These are phyloP conservation scores for Lates japonicus DNA, from an alignment of 2,797 vertebrate species.

Conservation along the genomic window DNA sequence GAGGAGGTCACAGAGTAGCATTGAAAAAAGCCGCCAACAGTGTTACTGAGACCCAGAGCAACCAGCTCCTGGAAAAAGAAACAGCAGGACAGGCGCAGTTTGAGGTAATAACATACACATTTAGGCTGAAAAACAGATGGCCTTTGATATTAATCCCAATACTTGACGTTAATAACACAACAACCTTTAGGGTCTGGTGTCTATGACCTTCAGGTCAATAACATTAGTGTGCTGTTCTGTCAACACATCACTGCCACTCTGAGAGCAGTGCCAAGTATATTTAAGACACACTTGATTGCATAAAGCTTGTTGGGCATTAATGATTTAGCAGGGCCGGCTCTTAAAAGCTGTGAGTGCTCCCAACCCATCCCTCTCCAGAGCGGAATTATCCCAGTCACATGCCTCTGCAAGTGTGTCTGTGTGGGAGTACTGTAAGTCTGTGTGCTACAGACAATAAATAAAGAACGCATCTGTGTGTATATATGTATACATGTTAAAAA, in stretches of 20 bases:
- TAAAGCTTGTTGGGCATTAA: conserved; percentile 61
- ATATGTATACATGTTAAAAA: background rate
- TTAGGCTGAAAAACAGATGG: background rate
- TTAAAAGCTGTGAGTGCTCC: conserved; percentile 47
- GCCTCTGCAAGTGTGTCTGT: conserved; percentile 20
- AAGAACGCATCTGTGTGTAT: background rate
- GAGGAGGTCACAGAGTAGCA: conserved; percentile 94
- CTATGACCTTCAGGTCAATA: conserved; percentile 8
- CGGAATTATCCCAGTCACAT: conserved; percentile 52
- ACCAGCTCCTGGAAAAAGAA: conserved; percentile 90
- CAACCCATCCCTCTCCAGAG: conserved; percentile 26
- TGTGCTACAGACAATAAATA: conserved; percentile 13
- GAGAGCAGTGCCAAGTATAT: conserved; percentile 22
- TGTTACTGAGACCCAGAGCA: conserved; percentile 92
- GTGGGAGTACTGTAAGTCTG: conserved; percentile 8
- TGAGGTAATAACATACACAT: background rate
- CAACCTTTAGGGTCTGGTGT: background rate
- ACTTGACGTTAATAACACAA: background rate
- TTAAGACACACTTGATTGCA: conserved; percentile 53
- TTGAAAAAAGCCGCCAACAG: conserved; percentile 90
- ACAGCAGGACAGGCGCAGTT: background rate
- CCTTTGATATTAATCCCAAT: background rate
- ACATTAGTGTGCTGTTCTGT: conserved; percentile 13
- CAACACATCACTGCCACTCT: conserved; percentile 17
- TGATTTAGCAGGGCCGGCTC: conserved; percentile 64